Evolutionary conservation across 2,888 invertebrate genomes (phyloP), one percentile per base, ranked within the genome.

Genomic region (Pseudococcus jackbeardsleyi): DNA sequence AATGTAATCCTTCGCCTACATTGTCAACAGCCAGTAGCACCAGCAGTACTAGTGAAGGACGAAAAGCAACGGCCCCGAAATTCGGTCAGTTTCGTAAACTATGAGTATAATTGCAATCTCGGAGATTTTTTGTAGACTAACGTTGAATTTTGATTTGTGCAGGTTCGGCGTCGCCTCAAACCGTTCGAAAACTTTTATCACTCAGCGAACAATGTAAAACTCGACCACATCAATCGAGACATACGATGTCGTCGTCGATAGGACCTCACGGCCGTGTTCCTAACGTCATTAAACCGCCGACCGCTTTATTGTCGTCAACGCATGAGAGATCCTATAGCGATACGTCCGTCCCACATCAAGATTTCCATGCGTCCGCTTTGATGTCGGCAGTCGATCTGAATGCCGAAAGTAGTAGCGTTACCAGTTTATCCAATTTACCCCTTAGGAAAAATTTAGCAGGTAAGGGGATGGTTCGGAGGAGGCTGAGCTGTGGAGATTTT

Each of bases 161-260:
- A 93, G 96, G 98, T 90, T 96, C 98, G 68, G 98, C 98, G 68
- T 98, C 98, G 17, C 99, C 99, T 26, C 98, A 99, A 92, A 98
- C 99, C 11, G 98, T 99, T 22, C 94, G 98, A 90, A 99, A 99
- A 92, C 94, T 99, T 91, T 93, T 99, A 90, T 96, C 98, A 9
- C 93, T 99, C 48, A 96, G 97, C 15, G 97, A 97, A 91, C 95
- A 96, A 17, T 95, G 95, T 86, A 97, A 97, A 92, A 96, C 97
- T 12, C 94, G 97, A 88, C 97, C 96, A 8, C 96, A 97, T 91
- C 96, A 97, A 91, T 96, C 97, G 0, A 94, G 96, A 92, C 93
- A 54, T 91, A 92, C 90, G 91, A 91, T 86, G 91, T 91, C 12
- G 91, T 92, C 9, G n/a, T 33, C 85, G 17, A 84, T 88, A 15